Base-by-base conservation (phyloP, 1,140 invertebrate genomes). In the Holotrichia oblita region DNA sequence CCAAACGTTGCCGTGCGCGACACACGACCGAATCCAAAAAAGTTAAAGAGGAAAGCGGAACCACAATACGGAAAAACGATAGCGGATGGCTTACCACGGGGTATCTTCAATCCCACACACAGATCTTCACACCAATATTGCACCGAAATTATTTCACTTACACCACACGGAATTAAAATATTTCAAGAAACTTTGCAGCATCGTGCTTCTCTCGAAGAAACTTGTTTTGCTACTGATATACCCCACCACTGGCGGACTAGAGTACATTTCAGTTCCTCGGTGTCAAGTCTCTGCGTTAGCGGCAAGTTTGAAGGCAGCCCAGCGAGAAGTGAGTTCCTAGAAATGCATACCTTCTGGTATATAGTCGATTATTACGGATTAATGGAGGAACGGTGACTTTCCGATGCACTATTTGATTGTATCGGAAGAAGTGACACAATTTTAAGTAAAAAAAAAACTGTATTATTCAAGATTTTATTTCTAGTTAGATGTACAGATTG, bases 171-270 rank as follows among this genome's bases (percentile, higher is more conserved):
- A 72, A 77, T 40, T 12, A 77, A 79, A 78, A 76, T 79, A 78
- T 79, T 76, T 76, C 76, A 78, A 74, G 27, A 77, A 79, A 73
- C 77, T 72, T 76, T 59, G 48, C 78, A 78, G 59, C 42, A 79
- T 44, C 80, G 75, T 79, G 61, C 77, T 80, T 79, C 80, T 80
- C 79, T 17, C 78, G 40, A 24, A 80, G 73, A 81, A 81, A 81
- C 80, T 80, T 79, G 80, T 81, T 81, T 81, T 81, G 77, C 80
- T 78, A 81, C 80, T 81, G 80, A 80, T 55, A 73, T 41, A 73
- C 80, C 80, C 80, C 80, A 79, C 80, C 80, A 76, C 76, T 10
- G 61, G 48, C 48, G 2, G 48, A 55, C 48, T 55, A 55, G 48
- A 55, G 48, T 55, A 55, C 48, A 55, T 55, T 55, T 55, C 48